These are phyloP conservation scores for Apantesis nais DNA, from an alignment of 2,888 invertebrate species.

Conservation along the genomic window DNA sequence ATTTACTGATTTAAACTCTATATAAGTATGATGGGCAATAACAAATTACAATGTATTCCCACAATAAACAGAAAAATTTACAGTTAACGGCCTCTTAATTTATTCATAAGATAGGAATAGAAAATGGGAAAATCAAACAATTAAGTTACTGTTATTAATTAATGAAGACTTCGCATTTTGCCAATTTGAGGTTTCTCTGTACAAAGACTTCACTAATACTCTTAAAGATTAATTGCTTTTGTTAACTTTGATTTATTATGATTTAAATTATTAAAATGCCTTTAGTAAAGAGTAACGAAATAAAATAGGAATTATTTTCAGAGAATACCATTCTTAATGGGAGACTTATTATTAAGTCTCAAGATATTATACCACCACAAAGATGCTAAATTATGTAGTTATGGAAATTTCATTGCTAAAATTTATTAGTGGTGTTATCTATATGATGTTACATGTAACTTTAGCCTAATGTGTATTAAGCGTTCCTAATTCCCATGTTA, in stretches of 20 bases:
- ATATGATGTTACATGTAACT: no score
- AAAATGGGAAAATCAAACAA: background rate
- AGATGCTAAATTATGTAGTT: no score
- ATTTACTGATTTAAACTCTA: background rate
- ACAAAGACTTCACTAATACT: background rate
- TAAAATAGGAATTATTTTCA: background rate
- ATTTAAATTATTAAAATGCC: background rate
- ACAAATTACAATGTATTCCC: no score
- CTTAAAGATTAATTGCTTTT: background rate
- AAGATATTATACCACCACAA: background rate
- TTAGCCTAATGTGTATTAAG: no score
- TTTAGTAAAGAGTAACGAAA: background rate
- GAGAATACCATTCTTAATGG: background rate
- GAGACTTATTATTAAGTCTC: background rate
- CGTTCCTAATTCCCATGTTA: no score
- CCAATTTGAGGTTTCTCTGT: background rate
- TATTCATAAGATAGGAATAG: background rate
- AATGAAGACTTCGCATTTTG: background rate
- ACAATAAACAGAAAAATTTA: background rate
- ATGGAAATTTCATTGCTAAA: no score
- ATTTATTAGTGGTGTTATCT: no score
- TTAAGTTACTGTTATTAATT: background rate
- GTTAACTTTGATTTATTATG: constrained; percentile 1
- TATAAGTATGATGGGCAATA: no score
- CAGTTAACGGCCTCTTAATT: background rate